phyloP scores from a whole-genome alignment of 1,140 invertebrate species.

The Amphibalanus amphitrite region DNA sequence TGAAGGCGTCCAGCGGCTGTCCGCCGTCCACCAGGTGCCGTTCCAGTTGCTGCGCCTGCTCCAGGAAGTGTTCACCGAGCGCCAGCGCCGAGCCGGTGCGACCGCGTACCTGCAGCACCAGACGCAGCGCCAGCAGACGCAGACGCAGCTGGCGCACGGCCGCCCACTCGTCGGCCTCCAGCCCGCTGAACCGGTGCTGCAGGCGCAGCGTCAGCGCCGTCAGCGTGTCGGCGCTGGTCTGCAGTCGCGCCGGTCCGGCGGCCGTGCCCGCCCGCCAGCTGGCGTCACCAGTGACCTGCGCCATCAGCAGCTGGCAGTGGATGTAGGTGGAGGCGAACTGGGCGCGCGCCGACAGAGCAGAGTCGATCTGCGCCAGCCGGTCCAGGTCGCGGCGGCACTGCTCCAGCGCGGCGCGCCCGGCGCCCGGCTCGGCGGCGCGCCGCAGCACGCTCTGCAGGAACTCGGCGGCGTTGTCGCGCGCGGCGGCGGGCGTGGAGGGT shows the following conservation, averaged over 20 bases:
- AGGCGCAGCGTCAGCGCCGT: conserved; percentile 54
- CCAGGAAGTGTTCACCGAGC: conserved; percentile 42
- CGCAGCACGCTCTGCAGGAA: conserved; percentile 17
- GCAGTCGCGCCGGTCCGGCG: conserved; percentile 33
- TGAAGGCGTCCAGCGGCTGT: conserved; percentile 45
- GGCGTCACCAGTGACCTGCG: conserved; percentile 26
- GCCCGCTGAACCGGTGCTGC: conserved; percentile 63
- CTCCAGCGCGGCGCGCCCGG: background rate
- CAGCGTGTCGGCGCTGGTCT: conserved; percentile 38
- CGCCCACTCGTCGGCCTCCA: conserved; percentile 50
- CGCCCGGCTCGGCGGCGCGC: conserved; percentile 3
- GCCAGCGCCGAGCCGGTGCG: conserved; percentile 40
- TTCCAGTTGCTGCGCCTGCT: conserved; percentile 39
- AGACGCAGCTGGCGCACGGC: conserved; percentile 66
- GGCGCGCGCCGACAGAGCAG: conserved; percentile 57
- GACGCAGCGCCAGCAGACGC: conserved; percentile 60
- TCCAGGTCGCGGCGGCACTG: conserved; percentile 24
- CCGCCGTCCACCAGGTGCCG: conserved; percentile 15
- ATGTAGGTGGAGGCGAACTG: conserved; percentile 71
- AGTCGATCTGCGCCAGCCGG: conserved; percentile 66
- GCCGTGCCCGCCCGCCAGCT: conserved; percentile 31
- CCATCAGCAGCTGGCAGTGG: conserved; percentile 29
- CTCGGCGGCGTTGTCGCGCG: conserved; percentile 5
- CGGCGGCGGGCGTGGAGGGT: too few species aligned
- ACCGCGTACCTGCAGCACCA: conserved; percentile 51